Conservation (phyloP, 2,113 vertebrate genomes). For the Chiloscyllium plagiosum region DNA sequence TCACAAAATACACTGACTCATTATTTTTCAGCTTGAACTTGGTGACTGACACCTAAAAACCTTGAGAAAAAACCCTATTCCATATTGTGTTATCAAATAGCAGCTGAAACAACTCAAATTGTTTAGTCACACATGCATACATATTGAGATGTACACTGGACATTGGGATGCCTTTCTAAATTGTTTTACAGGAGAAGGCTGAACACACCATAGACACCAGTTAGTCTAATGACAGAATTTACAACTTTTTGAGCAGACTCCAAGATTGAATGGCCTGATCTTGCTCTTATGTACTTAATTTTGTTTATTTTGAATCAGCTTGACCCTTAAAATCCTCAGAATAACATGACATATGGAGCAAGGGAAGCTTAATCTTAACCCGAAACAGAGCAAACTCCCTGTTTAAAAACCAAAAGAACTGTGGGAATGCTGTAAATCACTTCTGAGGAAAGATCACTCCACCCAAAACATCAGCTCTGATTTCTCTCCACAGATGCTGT, state of each 20-base stretch:
- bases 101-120: not conserved
- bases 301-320: not conserved
- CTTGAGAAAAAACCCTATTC: not conserved
- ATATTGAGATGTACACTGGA: not conserved
- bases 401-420: not conserved
- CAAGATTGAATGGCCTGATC: too few species aligned
- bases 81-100: not conserved
- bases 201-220: not conserved
- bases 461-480: too few species aligned
- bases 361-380: not conserved
- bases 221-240: not conserved
- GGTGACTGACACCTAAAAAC: not conserved
- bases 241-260: not conserved
- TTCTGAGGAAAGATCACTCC: too few species aligned
- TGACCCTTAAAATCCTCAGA: not conserved
- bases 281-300: too few species aligned
- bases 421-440: too few species aligned
- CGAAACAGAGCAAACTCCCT: not conserved
- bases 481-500: too few species aligned
- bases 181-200: not conserved
- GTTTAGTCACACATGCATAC: not conserved
- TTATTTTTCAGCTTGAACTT: not conserved
- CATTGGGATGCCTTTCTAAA: not conserved
- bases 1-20: not conserved
- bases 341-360: not conserved